phyloP scores from a whole-genome alignment of 1,140 invertebrate genomes.

The Drosophila nasuta region DNA sequence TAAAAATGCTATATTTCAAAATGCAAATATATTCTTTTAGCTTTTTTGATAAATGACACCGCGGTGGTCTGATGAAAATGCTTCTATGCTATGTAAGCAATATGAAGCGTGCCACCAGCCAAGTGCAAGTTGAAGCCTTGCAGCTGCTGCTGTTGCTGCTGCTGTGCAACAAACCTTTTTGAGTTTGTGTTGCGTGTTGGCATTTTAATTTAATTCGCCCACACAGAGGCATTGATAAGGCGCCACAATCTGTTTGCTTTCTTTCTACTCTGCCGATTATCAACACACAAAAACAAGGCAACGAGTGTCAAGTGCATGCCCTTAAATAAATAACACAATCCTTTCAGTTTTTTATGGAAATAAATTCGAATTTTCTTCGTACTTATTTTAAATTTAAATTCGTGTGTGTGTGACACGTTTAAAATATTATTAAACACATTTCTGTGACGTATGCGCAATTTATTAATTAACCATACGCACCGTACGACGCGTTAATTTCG shows the following conservation, averaged over 20 bases:
- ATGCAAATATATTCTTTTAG: constrained; percentile 83
- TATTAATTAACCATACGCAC: constrained; percentile 75
- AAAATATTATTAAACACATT: constrained; percentile 51
- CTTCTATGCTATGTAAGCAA: constrained; percentile 62
- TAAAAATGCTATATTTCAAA: constrained; percentile 83
- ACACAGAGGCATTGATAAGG: constrained; percentile 14
- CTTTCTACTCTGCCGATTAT: background rate
- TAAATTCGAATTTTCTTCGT: background rate
- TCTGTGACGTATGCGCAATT: constrained; percentile 71
- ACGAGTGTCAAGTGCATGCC: constrained; percentile 26
- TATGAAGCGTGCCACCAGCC: constrained; percentile 71
- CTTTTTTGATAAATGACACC: constrained; percentile 83
- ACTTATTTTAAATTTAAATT: constrained; percentile 58
- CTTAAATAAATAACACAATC: constrained; percentile 1
- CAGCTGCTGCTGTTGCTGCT: constrained; percentile 21
- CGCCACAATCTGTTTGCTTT: background rate
- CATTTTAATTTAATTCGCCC: constrained; percentile 75
- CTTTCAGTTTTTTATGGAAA: constrained; percentile 17
- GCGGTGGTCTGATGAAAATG: constrained; percentile 81
- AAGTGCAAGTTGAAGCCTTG: constrained; percentile 24
- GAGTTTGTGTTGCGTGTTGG: constrained; percentile 45
- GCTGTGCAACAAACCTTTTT: constrained; percentile 39
- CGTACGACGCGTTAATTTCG: constrained; percentile 52
- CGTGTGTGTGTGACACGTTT: constrained; percentile 64
- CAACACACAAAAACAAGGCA: background rate